Evolutionary conservation across 1,140 invertebrate genomes (phyloP).

Genomic region (Pseudoatta argentina): DNA sequence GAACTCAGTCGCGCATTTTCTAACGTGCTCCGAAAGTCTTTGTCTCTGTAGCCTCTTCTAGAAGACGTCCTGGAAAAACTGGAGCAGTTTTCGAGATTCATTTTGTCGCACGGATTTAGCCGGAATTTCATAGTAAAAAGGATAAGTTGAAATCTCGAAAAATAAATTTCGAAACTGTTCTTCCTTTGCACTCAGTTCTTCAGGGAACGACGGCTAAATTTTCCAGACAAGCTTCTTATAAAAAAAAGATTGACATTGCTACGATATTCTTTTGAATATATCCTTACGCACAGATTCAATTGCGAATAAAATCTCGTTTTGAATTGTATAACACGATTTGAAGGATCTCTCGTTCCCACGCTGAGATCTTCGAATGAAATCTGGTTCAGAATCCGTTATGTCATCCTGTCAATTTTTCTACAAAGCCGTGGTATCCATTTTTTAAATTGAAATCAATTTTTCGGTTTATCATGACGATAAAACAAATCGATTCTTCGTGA

Average conservation of each 20-base stretch:
- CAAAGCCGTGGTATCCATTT: neutral
- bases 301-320: neutral
- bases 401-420: neutral
- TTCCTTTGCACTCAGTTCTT: neutral
- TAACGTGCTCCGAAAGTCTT: conserved; percentile 11
- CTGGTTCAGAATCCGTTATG: neutral
- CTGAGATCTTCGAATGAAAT: neutral
- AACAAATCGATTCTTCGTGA: conserved; percentile 13
- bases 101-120: neutral
- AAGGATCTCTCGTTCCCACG: neutral
- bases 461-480: neutral
- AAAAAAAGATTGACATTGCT: neutral
- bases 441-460: conserved; percentile 12
- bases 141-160: conserved; percentile 3
- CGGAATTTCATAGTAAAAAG: neutral
- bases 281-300: neutral
- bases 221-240: neutral
- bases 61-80: conserved; percentile 14
- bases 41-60: conserved; percentile 8
- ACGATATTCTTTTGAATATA: neutral
- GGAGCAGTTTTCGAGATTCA: conserved; percentile 13
- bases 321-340: neutral
- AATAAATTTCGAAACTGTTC: neutral
- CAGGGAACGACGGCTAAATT: neutral
- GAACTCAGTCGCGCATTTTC: neutral